Percentiles rank a stretch among this genome's conserved stretches.
Conservation (phyloP, 2,888 invertebrate genomes). For the Ormyrus rosae region DNA sequence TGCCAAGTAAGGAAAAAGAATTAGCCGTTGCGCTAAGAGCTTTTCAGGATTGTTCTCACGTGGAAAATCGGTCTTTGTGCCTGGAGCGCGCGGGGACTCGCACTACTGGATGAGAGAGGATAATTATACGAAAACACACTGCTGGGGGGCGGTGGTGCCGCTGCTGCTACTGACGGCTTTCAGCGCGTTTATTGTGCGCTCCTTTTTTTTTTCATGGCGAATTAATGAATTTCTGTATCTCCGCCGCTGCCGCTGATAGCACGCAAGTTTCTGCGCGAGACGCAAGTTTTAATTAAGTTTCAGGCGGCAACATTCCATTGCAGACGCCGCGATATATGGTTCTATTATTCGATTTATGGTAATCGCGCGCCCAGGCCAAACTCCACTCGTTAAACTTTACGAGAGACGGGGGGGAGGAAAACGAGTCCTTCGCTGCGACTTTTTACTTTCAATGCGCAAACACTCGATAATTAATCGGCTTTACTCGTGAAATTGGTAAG, state of each 20-base stretch:
- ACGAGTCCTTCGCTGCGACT: too few species aligned
- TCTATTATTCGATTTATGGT: conserved; percentile 61
- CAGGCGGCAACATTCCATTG: not conserved
- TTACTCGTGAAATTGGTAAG: too few species aligned
- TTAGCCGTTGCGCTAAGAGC: too few species aligned
- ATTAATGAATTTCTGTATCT: too few species aligned
- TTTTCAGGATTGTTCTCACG: too few species aligned
- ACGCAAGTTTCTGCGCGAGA: not conserved
- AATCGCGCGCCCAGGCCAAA: not conserved
- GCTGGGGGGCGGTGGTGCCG: not conserved
- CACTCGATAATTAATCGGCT: too few species aligned
- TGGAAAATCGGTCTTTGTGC: too few species aligned
- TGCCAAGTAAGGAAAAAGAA: too few species aligned
- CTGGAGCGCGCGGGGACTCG: not conserved
- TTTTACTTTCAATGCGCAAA: too few species aligned
- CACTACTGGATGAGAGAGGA: not conserved
- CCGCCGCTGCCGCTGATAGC: too few species aligned
- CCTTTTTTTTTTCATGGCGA: too few species aligned
- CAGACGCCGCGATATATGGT: not conserved
- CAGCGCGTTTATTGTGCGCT: not conserved
- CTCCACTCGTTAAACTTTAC: not conserved
- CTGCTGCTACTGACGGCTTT: conserved; percentile 11
- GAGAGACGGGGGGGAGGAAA: too few species aligned
- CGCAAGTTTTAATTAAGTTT: conserved; percentile 41
- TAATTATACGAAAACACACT: conserved; percentile 33